Evolutionary conservation across 1,140 invertebrate genomes (phyloP).

Genomic region (Lamellibrachia luymesi): DNA sequence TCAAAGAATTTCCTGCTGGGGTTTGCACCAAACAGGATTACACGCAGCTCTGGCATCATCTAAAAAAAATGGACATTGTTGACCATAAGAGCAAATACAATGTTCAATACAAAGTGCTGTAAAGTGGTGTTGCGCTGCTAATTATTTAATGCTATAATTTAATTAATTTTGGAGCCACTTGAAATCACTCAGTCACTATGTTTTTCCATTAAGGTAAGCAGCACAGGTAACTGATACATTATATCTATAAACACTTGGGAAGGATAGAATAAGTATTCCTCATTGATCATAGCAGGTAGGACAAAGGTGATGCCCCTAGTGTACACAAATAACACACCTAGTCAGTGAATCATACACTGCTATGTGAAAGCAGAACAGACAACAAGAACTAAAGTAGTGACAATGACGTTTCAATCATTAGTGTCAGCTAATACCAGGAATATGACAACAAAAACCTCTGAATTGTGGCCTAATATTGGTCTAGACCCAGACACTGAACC

Average conservation of each 20-base stretch:
- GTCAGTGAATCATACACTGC: no score
- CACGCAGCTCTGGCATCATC: constrained; percentile 89
- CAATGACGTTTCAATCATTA: neutral
- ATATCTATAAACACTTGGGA: no score
- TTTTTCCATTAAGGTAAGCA: neutral
- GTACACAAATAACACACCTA: no score
- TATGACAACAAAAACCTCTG: no score
- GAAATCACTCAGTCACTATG: neutral
- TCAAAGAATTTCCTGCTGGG: constrained; percentile 95
- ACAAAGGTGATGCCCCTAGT: no score
- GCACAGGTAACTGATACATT: neutral
- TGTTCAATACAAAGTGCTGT: neutral
- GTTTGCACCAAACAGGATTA: constrained; percentile 89
- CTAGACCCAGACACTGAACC: no score
- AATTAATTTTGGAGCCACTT: neutral
- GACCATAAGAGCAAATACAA: constrained; percentile 30
- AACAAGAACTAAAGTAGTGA: neutral
- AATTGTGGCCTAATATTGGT: no score
- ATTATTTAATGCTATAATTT: neutral
- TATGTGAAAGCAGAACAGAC: no score
- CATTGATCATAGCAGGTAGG: no score
- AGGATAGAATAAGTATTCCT: no score
- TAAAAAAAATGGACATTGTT: constrained; percentile 34
- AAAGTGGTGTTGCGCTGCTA: neutral
- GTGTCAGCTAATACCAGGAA: no score